Evolutionary conservation across 2,888 invertebrate species (phyloP), one percentile per base, ranked within the genome.

Genomic region (Colostygia pectinataria): DNA sequence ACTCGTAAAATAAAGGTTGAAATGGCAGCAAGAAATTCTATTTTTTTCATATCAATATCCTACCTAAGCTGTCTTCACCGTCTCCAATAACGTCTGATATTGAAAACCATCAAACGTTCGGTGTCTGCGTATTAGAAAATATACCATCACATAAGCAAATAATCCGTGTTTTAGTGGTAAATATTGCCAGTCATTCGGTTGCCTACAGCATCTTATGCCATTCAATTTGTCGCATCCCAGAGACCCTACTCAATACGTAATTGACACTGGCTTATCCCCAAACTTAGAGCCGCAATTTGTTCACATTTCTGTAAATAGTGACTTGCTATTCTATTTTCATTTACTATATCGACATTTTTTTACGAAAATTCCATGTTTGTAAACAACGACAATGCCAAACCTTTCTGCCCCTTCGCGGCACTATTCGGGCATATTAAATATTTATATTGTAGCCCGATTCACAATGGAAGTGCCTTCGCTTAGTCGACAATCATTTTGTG

Each of bases 221-320:
- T 83, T 83, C 83, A 82, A 83, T 87, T 87, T 85, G 83, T 86
- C 82, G 77, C 71, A 65, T 56, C 65, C 69, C 67, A 66, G 66
- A 63, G 71, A 86, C 88, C 86, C 86, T 87, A 74, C 82, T 85
- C 86, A 87, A 81, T 84, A 69, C 76, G 78, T 87, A 87, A 87
- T 86, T 87, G 86, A 87, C 86, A 84, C 76, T 74, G 76, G 86
- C 81, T 86, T 85, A 87, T 83, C 83, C 81, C 74, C 67, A 65
- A 80, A 83, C 71, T 83, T 79, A 76, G 79, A 78, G 68, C 75
- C 79, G 75, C 83, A 80, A 82, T 86, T 84, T 82, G 81, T 85
- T 80, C 81, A 74, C 75, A 77, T 74, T 75, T 75, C 68, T 74
- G 67, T 74, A 72, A 75, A 74, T 74, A 72, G 74, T 74, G 75